Conservation (phyloP, 2,888 invertebrate genomes). For the Drosophila mulleri region DNA sequence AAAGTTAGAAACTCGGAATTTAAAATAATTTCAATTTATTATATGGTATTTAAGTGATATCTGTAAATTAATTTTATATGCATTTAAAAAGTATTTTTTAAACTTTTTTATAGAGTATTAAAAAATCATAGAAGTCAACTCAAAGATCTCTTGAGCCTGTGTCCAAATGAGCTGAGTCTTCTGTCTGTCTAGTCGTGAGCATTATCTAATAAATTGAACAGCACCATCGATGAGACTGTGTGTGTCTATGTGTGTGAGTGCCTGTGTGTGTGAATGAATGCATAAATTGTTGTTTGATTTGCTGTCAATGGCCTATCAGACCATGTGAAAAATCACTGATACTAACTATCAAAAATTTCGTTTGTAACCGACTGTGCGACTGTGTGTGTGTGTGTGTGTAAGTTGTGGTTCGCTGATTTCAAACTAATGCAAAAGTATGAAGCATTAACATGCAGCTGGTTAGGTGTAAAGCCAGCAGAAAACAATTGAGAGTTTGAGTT, state of each 20-base stretch:
- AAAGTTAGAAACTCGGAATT: too few relatives aligned
- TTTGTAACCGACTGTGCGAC: not conserved
- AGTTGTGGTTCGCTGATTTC: constrained; percentile 54
- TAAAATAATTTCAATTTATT: too few relatives aligned
- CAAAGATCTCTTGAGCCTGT: not conserved
- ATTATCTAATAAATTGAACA: constrained; percentile 6
- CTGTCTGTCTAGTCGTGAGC: not conserved
- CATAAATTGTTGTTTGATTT: constrained; percentile 13
- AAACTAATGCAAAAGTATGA: constrained; percentile 5
- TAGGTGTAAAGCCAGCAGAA: constrained; percentile 58
- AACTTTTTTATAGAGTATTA: not conserved
- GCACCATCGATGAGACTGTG: not conserved
- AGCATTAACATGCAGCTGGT: constrained; percentile 25
- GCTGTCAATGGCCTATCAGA: constrained; percentile 21
- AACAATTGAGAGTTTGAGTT: constrained; percentile 45
- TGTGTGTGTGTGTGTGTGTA: constrained; percentile 3
- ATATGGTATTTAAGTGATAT: too few relatives aligned
- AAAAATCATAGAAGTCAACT: not conserved
- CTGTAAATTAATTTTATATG: too few relatives aligned
- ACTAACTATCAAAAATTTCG: constrained; percentile 25
- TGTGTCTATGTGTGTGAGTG: not conserved
- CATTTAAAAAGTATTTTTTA: too few relatives aligned
- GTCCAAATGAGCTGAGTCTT: not conserved
- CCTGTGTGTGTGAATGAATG: not conserved
- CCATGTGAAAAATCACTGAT: constrained; percentile 10